Base-by-base conservation (phyloP, 2,888 invertebrate species). In the Entomobrya multifasciata region DNA sequence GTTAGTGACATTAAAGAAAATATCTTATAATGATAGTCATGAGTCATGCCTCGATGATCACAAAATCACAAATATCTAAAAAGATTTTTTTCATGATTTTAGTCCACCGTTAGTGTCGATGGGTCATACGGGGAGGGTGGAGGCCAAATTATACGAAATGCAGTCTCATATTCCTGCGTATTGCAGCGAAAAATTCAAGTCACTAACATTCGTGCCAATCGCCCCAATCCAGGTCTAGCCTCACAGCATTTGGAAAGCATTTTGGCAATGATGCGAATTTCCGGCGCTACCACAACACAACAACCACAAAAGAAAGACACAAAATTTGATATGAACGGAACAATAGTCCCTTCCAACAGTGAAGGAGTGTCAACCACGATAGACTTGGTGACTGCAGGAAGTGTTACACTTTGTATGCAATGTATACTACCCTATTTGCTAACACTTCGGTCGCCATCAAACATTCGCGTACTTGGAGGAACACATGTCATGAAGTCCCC, bases 201-300 rank as follows among this genome's bases (percentile, higher is more conserved):
- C 0, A 65, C 27, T 8, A 89, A 88, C 47, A 90, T 90, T 49
- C 87, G 90, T 25, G 87, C 89, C 22, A 89, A 88, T 36, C 86
- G 90, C 13, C 90, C 90, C 10, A 90, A 90, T 44, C 90, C 90
- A 4, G 90, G 90, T 0, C 77, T 90, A 1, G 90, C 90, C 0
- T 90, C 89, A 0, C 90, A 90, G 74, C 90, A 90, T 74, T 82
- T 90, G 67, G 89, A 90, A 78, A 90, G 90, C 62, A 90, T 90
- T 78, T 36, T 83, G 49, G 90, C 89, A 11, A 86, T 90, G 62
- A 41, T 90, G 65, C 70, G 89, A 60, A 79, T 90, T 5, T 86
- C 89, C 6, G 88, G 88, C 57, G 90, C 88, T 5, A 82, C 84
- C 5, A 86, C 89, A 15, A 17, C 52, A 27, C n/a, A 49, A 17